phyloP scores from a whole-genome alignment of 2,888 invertebrate species.

The Malthinus seriepunctatus region DNA sequence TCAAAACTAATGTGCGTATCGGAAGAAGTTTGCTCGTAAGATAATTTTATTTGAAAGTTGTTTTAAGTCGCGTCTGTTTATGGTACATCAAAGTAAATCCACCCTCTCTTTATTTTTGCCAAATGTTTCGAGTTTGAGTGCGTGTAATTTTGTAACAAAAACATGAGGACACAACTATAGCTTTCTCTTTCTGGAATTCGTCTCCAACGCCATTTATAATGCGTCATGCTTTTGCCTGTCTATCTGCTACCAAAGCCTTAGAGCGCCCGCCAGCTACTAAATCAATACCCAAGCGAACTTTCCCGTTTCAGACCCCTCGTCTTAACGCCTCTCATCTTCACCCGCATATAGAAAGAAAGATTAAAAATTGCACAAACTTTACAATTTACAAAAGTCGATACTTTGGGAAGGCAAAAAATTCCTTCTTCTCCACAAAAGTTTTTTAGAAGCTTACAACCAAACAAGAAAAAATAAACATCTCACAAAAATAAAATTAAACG shows the following conservation, averaged over 20 bases:
- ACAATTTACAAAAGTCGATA: neutral
- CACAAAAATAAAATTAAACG: conserved; percentile 44
- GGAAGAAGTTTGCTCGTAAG: too few species aligned
- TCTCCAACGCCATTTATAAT: conserved; percentile 57
- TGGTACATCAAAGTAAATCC: conserved; percentile 50
- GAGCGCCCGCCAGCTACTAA: conserved; percentile 56
- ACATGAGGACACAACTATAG: conserved; percentile 21
- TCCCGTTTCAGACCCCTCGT: conserved; percentile 34
- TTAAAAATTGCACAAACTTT: neutral
- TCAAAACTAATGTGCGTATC: too few species aligned
- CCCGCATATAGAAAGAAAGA: conserved; percentile 30
- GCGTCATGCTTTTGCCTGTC: conserved; percentile 55
- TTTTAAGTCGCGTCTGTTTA: conserved; percentile 32
- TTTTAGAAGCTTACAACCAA: conserved; percentile 36
- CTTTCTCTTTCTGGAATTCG: conserved; percentile 47
- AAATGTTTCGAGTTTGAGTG: conserved; percentile 31
- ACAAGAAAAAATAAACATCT: conserved; percentile 36
- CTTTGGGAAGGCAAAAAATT: neutral
- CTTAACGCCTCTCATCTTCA: conserved; percentile 35
- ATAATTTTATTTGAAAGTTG: too few species aligned
- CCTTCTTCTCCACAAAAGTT: neutral
- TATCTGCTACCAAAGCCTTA: conserved; percentile 55
- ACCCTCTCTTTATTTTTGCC: conserved; percentile 20
- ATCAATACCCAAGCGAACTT: conserved; percentile 51
- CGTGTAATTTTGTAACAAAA: conserved; percentile 31